phyloP scores from a whole-genome alignment of 2,888 invertebrate genomes.

The Cotesia congregata region DNA sequence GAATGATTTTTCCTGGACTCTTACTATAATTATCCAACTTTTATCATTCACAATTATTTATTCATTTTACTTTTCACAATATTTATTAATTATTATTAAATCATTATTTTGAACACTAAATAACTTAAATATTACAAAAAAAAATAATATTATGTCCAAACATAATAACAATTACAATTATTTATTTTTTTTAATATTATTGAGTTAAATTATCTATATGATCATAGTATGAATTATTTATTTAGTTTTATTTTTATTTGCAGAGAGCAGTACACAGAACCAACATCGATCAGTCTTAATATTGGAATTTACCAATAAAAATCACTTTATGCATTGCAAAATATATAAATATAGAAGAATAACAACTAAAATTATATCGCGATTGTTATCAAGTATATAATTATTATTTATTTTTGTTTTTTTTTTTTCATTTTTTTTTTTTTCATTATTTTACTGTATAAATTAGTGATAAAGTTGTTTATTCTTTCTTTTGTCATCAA shows the following conservation, averaged over 20 bases:
- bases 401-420: constrained; percentile 8
- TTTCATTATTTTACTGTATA: constrained; percentile 52
- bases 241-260: constrained; percentile 13
- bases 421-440: constrained; percentile 45
- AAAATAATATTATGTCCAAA: constrained; percentile 15
- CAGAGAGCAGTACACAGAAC: constrained; percentile 64
- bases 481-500: constrained; percentile 39
- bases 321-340: constrained; percentile 66
- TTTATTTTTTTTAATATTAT: constrained; percentile 21
- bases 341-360: constrained; percentile 66
- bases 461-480: neutral
- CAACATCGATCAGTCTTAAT: constrained; percentile 70
- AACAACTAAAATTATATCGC: constrained; percentile 62
- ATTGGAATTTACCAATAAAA: constrained; percentile 67
- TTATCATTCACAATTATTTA: constrained; percentile 8
- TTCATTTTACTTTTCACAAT: constrained; percentile 5
- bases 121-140: constrained; percentile 16
- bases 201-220: constrained; percentile 11
- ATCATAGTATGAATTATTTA: neutral
- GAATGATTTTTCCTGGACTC: constrained; percentile 28
- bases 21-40: constrained; percentile 16
- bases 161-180: constrained; percentile 16
- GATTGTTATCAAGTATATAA: constrained; percentile 29
- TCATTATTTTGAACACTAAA: constrained; percentile 29
- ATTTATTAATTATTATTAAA: constrained; percentile 24